Evolutionary conservation across 2,113 vertebrate genomes (phyloP).

Genomic region (Synodontis membranacea): DNA sequence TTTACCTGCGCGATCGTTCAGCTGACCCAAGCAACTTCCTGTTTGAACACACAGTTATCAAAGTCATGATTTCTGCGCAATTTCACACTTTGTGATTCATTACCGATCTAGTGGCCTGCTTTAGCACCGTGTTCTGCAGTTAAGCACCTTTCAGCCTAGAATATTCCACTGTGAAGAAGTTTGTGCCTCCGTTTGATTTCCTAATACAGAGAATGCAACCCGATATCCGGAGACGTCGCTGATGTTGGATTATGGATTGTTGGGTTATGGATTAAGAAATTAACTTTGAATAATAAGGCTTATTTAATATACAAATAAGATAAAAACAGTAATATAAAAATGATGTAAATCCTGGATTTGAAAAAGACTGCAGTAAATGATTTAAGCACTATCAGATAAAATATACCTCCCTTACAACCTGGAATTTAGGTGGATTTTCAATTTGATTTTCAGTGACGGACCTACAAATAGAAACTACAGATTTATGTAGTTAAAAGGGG

Average conservation of each 20-base stretch:
- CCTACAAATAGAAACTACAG: too few species aligned
- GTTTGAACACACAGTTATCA: conserved; percentile 35
- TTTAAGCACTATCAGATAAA: neutral
- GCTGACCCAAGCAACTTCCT: conserved; percentile 25
- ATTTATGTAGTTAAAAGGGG: too few species aligned
- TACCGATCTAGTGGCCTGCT: neutral
- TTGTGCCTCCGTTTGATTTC: neutral
- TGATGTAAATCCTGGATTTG: neutral
- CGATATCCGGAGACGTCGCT: neutral
- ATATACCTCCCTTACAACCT: too few species aligned
- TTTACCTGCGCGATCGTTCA: neutral
- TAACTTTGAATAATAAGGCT: neutral
- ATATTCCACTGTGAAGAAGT: neutral
- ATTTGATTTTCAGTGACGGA: too few species aligned
- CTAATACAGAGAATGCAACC: too few species aligned
- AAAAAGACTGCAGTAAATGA: neutral
- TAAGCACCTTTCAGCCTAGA: neutral
- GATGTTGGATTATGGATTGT: neutral
- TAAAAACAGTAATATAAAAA: too few species aligned
- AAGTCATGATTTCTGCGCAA: neutral
- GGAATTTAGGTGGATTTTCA: too few species aligned
- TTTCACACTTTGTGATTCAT: conserved; percentile 12
- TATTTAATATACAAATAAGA: neutral
- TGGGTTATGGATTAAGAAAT: neutral
- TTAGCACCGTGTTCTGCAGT: neutral